Percentiles rank a stretch among this genome's conserved stretches.
phyloP scores from a whole-genome alignment of 2,888 invertebrate genomes.

The Troglohyphantes excavatus region DNA sequence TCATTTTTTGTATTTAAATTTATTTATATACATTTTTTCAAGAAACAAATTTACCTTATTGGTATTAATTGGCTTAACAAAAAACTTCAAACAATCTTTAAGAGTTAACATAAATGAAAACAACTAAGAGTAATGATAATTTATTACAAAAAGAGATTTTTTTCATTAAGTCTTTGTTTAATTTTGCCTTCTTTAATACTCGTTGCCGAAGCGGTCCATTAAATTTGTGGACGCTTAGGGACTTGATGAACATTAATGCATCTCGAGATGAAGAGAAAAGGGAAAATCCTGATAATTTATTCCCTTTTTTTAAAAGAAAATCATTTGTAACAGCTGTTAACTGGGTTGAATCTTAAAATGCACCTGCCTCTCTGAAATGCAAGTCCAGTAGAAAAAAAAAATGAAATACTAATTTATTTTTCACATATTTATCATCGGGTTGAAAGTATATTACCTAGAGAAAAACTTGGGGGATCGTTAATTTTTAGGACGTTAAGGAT shows the following conservation, averaged over 20 bases:
- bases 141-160: neutral
- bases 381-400: constrained; percentile 22
- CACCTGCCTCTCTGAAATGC: constrained; percentile 19
- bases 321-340: constrained; percentile 57
- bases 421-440: constrained; percentile 37
- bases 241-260: constrained; percentile 2
- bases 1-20: too few relatives aligned
- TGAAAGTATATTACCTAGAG: neutral
- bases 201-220: constrained; percentile 14
- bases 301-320: constrained; percentile 21
- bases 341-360: constrained; percentile 30
- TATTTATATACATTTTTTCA: too few relatives aligned
- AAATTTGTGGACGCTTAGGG: constrained; percentile 6
- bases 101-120: neutral
- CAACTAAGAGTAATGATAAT: neutral
- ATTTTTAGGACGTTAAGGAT: constrained; percentile 33
- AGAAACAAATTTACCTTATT: neutral
- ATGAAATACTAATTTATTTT: constrained; percentile 10
- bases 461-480: constrained; percentile 41
- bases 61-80: neutral
- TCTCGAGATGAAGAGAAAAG: neutral
- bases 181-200: neutral
- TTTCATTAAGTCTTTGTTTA: neutral
- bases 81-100: neutral
- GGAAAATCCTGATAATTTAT: constrained; percentile 36